Evolutionary conservation across 2,113 vertebrate species (phyloP).

Genomic region (Spea bombifrons): DNA sequence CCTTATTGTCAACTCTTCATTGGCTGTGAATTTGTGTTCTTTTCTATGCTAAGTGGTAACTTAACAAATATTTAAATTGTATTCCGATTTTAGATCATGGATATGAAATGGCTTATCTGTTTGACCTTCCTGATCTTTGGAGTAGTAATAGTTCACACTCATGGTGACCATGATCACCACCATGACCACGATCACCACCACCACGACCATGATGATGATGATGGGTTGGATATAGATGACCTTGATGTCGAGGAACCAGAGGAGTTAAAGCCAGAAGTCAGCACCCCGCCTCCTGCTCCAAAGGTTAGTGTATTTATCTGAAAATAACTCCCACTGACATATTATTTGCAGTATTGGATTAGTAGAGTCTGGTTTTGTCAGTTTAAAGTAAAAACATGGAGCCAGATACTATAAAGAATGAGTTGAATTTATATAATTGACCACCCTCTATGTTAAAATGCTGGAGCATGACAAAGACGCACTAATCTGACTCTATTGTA

Average conservation of each 20-base stretch:
- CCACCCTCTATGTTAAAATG: not conserved
- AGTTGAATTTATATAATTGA: too few relatives aligned
- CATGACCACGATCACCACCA: conserved; percentile 66
- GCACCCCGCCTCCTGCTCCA: conserved; percentile 67
- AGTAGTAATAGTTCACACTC: conserved; percentile 55
- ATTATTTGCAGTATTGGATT: too few relatives aligned
- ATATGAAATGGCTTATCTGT: conserved; percentile 73
- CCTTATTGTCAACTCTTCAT: too few relatives aligned
- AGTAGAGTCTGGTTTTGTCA: not conserved
- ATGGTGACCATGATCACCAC: conserved; percentile 65
- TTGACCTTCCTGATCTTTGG: conserved; percentile 72
- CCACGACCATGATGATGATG: conserved; percentile 75
- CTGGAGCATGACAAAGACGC: not conserved
- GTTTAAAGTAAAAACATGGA: not conserved
- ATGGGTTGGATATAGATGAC: conserved; percentile 74
- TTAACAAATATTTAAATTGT: not conserved
- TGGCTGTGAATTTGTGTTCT: too few relatives aligned
- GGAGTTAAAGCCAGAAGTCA: conserved; percentile 65
- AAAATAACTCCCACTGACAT: too few relatives aligned
- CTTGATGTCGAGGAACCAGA: conserved; percentile 72
- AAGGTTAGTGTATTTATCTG: conserved; percentile 71
- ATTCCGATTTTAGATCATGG: conserved; percentile 75
- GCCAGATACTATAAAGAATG: not conserved
- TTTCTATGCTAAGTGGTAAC: too few relatives aligned
- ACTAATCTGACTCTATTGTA: not conserved